Evolutionary conservation across 2,888 invertebrate species (phyloP).

Genomic region (Metalampra italica): DNA sequence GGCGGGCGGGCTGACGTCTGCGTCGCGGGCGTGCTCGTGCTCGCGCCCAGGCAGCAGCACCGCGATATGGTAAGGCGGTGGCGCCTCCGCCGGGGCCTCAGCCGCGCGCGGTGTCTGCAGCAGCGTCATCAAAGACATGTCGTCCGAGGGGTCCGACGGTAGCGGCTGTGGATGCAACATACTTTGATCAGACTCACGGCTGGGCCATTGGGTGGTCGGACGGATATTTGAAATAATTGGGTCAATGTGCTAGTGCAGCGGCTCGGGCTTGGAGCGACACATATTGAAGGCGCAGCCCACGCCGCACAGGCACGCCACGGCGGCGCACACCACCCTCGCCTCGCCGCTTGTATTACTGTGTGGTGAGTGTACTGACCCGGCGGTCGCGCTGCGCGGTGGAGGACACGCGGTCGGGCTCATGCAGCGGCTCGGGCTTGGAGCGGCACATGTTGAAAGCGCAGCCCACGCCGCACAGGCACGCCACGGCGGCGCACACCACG

Average conservation of each 20-base stretch:
- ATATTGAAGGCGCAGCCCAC: slow-evolving; percentile 81
- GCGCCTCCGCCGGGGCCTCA: slow-evolving; percentile 55
- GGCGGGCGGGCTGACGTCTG: slow-evolving; percentile 80
- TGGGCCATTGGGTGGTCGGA: too few species aligned
- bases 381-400: slow-evolving; percentile 52
- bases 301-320: slow-evolving; percentile 80
- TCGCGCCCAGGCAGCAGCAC: slow-evolving; percentile 81
- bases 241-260: slow-evolving; percentile 59
- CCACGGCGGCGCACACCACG: slow-evolving; percentile 81
- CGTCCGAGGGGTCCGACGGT: slow-evolving; percentile 51
- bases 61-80: slow-evolving; percentile 92
- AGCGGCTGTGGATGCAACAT: slow-evolving; percentile 21
- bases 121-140: slow-evolving; percentile 52
- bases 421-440: slow-evolving; percentile 51
- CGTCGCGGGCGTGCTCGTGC: slow-evolving; percentile 70
- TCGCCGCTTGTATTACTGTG: slow-evolving; percentile 58
- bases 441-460: slow-evolving; percentile 81
- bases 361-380: background rate
- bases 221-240: too few species aligned
- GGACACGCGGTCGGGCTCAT: slow-evolving; percentile 57
- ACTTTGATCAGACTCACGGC: too few species aligned
- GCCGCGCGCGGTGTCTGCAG: slow-evolving; percentile 35
- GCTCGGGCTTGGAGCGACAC: slow-evolving; percentile 64
- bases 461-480: slow-evolving; percentile 80
- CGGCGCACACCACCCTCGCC: slow-evolving; percentile 80